phyloP scores from a whole-genome alignment of 1,140 invertebrate species.

The Dinoponera quadriceps region DNA sequence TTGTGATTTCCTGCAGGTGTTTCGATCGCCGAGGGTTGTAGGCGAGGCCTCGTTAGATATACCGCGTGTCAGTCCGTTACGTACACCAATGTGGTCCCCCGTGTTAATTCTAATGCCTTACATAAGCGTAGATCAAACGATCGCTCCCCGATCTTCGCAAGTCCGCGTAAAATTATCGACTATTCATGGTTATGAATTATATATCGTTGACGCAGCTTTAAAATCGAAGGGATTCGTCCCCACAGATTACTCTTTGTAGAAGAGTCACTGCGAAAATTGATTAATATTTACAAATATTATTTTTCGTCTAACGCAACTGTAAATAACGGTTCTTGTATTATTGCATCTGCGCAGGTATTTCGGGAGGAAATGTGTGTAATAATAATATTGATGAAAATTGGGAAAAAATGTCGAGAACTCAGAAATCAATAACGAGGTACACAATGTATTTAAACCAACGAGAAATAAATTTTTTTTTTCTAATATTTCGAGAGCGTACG shows the following conservation, averaged over 20 bases:
- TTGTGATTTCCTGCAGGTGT: slow-evolving; percentile 86
- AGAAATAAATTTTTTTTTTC: neutral
- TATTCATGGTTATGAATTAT: no score
- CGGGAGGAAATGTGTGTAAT: neutral
- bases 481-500: slow-evolving; percentile 4
- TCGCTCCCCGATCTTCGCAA: neutral
- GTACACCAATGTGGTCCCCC: slow-evolving; percentile 17
- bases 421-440: neutral
- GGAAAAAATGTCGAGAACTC: neutral
- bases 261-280: neutral
- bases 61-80: slow-evolving; percentile 68
- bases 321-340: neutral
- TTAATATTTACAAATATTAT: no score
- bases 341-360: neutral
- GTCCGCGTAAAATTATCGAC: neutral
- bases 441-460: neutral
- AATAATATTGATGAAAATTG: neutral
- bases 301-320: neutral
- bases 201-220: no score
- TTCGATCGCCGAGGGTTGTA: slow-evolving; percentile 66
- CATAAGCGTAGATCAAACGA: slow-evolving; percentile 49
- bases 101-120: slow-evolving; percentile 24
- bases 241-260: neutral
- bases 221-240: neutral
- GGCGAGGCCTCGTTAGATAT: slow-evolving; percentile 75